These are phyloP conservation scores for Lasioglossum villosulum DNA, from an alignment of 2,888 invertebrate genomes.

Conservation along the genomic window DNA sequence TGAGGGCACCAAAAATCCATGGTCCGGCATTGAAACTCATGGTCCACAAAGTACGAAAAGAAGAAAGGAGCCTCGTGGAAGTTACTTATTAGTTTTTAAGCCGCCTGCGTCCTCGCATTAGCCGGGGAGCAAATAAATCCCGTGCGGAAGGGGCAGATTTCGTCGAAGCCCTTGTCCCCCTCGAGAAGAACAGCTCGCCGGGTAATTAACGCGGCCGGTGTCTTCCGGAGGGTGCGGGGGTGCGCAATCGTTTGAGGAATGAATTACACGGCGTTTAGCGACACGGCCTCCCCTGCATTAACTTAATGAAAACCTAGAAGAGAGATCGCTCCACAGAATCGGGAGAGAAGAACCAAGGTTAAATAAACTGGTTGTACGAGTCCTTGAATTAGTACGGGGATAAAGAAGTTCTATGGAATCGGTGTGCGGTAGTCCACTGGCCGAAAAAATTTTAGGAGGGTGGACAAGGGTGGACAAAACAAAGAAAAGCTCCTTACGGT, in stretches of 20 bases:
- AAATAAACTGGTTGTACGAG: conserved; percentile 56
- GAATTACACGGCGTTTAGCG: conserved; percentile 24
- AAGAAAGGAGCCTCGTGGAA: conserved; percentile 26
- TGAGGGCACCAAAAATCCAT: background rate
- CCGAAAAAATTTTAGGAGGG: conserved; percentile 20
- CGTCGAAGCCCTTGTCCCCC: conserved; percentile 13
- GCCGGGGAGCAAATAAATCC: conserved; percentile 58
- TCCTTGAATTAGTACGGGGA: conserved; percentile 68
- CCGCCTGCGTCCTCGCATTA: conserved; percentile 53
- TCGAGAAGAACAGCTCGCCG: conserved; percentile 1
- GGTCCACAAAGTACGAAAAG: background rate
- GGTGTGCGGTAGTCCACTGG: conserved; percentile 57
- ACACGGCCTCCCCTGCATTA: conserved; percentile 1
- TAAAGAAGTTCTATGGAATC: conserved; percentile 54
- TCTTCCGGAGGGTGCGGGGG: background rate
- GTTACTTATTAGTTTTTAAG: conserved; percentile 73
- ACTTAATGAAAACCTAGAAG: conserved; percentile 35
- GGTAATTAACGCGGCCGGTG: conserved; percentile 51
- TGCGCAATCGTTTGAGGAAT: conserved; percentile 34
- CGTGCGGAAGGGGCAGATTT: conserved; percentile 21
- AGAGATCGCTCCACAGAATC: background rate
- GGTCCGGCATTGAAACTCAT: background rate
- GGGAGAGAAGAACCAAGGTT: conserved; percentile 18
- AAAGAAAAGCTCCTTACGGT: conserved; percentile 5
- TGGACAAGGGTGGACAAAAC: conserved; percentile 26